A percentile compares a stretch with the other conserved stretches of the same genome.
phyloP scores from a whole-genome alignment of 2,797 vertebrate genomes.

The Euthynnus affinis region DNA sequence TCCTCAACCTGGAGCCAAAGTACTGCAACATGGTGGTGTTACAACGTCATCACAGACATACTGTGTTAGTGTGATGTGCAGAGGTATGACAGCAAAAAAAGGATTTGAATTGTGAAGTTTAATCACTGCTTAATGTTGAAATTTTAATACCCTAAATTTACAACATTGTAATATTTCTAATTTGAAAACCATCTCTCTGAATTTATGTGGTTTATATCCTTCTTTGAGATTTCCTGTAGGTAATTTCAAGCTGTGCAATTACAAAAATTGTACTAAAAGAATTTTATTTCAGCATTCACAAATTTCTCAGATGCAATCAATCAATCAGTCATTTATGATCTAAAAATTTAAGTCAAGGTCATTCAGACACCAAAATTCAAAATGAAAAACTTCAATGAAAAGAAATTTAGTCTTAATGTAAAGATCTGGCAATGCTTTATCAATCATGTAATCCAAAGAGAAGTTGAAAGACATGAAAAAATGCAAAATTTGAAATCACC shows the following conservation, averaged over 20 bases:
- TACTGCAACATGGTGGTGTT: constrained; percentile 52
- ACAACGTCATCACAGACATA: constrained; percentile 31
- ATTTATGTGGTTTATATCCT: neutral
- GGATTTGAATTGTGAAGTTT: neutral
- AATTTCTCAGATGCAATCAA: neutral
- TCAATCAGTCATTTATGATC: neutral
- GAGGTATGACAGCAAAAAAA: constrained; percentile 7
- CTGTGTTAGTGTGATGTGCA: constrained; percentile 30
- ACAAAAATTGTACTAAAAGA: neutral
- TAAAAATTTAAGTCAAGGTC: too few relatives aligned
- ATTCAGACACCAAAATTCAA: too few relatives aligned
- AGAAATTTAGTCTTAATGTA: too few relatives aligned
- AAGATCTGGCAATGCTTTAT: too few relatives aligned
- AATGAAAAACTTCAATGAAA: too few relatives aligned
- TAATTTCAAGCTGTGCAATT: neutral
- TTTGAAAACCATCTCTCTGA: neutral
- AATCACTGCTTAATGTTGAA: neutral
- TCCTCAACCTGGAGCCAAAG: constrained; percentile 67
- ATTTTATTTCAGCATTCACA: neutral
- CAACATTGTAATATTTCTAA: neutral
- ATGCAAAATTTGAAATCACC: neutral
- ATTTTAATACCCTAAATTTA: neutral
- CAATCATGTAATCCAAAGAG: too few relatives aligned
- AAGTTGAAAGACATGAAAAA: too few relatives aligned
- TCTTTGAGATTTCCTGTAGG: neutral